Evolutionary conservation across 2,113 vertebrate species (phyloP).

Genomic region (Corvus cornix): DNA sequence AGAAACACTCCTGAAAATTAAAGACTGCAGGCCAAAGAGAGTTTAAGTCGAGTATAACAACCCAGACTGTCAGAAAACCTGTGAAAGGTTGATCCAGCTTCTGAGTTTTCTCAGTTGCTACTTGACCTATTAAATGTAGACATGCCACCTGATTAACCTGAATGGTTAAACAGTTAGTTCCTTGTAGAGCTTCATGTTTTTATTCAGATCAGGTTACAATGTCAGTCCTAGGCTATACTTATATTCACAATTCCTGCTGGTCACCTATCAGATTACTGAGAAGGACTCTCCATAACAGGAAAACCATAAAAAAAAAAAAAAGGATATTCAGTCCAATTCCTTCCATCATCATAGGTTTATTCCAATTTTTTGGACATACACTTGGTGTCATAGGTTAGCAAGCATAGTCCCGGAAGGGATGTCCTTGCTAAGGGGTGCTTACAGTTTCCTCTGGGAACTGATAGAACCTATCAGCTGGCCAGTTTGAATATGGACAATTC

Average conservation of each 20-base stretch:
- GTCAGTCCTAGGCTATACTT: background rate
- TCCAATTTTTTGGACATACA: background rate
- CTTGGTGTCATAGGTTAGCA: background rate
- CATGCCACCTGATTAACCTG: background rate
- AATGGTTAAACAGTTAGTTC: background rate
- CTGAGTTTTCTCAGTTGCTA: background rate
- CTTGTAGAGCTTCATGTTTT: background rate
- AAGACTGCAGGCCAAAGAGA: background rate
- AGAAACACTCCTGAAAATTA: background rate
- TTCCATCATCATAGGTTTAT: background rate
- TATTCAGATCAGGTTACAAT: background rate
- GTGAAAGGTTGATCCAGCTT: background rate
- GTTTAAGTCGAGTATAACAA: background rate
- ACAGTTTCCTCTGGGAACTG: too few relatives aligned
- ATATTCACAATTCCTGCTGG: background rate
- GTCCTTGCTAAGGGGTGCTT: too few relatives aligned
- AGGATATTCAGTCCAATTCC: background rate
- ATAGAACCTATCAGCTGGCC: too few relatives aligned
- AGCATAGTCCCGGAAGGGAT: too few relatives aligned
- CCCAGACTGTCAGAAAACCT: background rate
- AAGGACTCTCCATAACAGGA: background rate
- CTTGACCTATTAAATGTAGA: background rate
- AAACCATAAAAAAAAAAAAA: background rate
- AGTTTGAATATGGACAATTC: too few relatives aligned
- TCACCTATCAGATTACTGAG: background rate